Percentiles rank a stretch among this genome's conserved stretches.
Conservation (phyloP, 2,888 invertebrate species). For the Nezara viridula region DNA sequence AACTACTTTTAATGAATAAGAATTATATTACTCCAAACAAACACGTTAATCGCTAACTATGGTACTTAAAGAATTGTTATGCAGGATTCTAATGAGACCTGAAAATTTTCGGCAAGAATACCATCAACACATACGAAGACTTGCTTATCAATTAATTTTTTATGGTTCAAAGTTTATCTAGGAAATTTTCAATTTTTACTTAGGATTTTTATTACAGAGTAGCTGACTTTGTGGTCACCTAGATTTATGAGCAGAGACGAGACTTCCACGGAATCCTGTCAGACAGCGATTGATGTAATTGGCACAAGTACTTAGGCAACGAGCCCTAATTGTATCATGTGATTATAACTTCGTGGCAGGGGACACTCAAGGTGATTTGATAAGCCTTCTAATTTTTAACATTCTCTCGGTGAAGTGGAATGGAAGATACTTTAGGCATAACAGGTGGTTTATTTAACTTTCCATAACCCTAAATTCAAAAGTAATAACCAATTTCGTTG, state of each 20-base stretch:
- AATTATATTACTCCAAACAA: too few relatives aligned
- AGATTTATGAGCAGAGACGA: background rate
- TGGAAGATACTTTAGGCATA: background rate
- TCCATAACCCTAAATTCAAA: background rate
- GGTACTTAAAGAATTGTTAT: too few relatives aligned
- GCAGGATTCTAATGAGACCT: too few relatives aligned
- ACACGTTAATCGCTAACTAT: too few relatives aligned
- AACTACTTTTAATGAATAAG: too few relatives aligned
- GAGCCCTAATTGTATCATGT: background rate
- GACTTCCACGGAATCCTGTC: background rate
- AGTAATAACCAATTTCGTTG: conserved; percentile 1
- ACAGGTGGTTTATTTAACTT: conserved; percentile 29
- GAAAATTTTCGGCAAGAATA: too few relatives aligned
- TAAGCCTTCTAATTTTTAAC: background rate
- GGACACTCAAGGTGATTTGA: background rate
- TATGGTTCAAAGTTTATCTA: too few relatives aligned
- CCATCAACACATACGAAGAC: too few relatives aligned
- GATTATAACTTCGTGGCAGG: background rate
- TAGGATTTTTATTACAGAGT: too few relatives aligned
- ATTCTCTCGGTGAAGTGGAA: background rate
- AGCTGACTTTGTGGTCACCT: too few relatives aligned
- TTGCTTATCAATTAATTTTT: too few relatives aligned
- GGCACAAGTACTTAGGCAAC: background rate
- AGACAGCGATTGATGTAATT: background rate
- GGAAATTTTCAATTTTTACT: too few relatives aligned